A percentile compares a stretch with the other conserved stretches of the same genome.
Conservation (phyloP, 2,113 vertebrate genomes). For the Bos indicus region DNA sequence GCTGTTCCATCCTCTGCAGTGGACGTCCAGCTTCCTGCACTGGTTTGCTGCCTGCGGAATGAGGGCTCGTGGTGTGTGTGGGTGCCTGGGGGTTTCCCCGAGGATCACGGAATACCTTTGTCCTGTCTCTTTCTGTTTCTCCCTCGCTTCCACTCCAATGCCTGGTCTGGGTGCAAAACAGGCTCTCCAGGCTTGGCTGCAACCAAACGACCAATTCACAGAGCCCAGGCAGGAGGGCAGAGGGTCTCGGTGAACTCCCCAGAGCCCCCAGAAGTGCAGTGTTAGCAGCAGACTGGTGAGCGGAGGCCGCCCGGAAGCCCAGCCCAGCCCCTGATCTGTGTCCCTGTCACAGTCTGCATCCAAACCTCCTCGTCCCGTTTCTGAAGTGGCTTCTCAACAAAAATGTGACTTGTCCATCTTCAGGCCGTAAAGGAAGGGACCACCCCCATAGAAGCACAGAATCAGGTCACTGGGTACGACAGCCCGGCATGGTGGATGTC, state of each 20-base stretch:
- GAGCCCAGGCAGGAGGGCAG: background rate
- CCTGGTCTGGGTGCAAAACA: background rate
- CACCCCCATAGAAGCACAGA: rapidly evolving
- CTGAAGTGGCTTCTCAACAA: background rate
- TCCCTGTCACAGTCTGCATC: rapidly evolving
- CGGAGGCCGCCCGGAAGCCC: rapidly evolving
- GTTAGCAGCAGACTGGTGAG: rapidly evolving
- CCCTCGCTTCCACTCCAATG: background rate
- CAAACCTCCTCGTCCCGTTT: rapidly evolving
- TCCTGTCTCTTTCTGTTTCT: background rate
- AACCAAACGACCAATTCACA: background rate
- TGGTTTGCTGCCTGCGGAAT: rapidly evolving
- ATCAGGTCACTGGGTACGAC: background rate
- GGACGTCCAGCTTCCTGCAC: rapidly evolving
- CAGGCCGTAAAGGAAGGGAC: rapidly evolving
- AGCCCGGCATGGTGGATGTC: rapidly evolving
- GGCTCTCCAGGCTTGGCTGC: background rate
- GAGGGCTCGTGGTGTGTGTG: background rate
- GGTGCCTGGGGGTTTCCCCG: background rate
- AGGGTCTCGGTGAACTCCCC: background rate
- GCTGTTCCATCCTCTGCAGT: background rate
- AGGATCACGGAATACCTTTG: rapidly evolving
- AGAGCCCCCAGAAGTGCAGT: rapidly evolving
- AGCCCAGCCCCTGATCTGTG: background rate
- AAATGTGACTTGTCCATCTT: rapidly evolving